Percentiles rank a stretch among this genome's conserved stretches.
These are phyloP conservation scores for Pomacea maculata DNA, from an alignment of 1,140 invertebrate genomes.

Conservation along the genomic window DNA sequence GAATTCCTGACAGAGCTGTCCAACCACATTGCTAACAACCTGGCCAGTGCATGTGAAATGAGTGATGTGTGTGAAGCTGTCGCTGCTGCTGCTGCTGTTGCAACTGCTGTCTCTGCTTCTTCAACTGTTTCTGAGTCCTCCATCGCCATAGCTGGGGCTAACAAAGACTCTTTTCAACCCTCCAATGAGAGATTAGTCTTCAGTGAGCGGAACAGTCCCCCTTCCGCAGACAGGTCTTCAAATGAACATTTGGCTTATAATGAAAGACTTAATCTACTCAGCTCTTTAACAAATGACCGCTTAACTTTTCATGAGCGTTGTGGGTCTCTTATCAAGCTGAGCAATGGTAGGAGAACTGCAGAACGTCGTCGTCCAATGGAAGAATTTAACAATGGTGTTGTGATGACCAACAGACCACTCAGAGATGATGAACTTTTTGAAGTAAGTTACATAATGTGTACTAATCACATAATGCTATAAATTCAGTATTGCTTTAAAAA, in stretches of 20 bases:
- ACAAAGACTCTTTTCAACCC: constrained; percentile 1
- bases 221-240: constrained; percentile 4
- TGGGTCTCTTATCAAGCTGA: constrained; percentile 88
- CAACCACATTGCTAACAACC: constrained; percentile 56
- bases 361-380: constrained; percentile 73
- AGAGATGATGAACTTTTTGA: constrained; percentile 78
- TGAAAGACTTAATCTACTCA: constrained; percentile 17
- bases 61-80: constrained; percentile 23
- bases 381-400: constrained; percentile 84
- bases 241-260: constrained; percentile 21
- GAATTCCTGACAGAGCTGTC: constrained; percentile 57
- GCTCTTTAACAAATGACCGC: constrained; percentile 36
- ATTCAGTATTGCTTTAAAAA: not conserved
- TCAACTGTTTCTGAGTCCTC: constrained; percentile 27
- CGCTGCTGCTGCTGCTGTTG: constrained; percentile 19
- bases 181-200: not conserved
- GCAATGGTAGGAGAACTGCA: constrained; percentile 85
- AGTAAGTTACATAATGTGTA: constrained; percentile 70
- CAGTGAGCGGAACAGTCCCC: constrained; percentile 9
- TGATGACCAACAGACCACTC: constrained; percentile 84
- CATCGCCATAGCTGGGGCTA: not conserved
- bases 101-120: constrained; percentile 9
- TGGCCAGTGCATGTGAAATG: constrained; percentile 44
- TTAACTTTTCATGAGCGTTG: constrained; percentile 88
- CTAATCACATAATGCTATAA: not conserved